phyloP scores from a whole-genome alignment of 2,113 vertebrate species.

The Paralichthys olivaceus region DNA sequence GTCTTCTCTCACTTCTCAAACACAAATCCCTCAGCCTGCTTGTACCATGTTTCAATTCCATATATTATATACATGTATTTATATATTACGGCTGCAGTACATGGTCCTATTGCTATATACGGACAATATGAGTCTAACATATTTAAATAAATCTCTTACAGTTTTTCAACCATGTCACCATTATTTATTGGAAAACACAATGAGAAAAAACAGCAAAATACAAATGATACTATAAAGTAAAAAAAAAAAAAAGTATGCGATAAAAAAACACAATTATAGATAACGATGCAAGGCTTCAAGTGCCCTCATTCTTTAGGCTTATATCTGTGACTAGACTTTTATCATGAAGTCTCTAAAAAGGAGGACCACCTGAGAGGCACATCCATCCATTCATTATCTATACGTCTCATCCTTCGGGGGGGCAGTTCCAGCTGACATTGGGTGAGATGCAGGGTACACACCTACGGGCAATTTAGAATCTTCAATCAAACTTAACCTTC shows the following conservation, averaged over 20 bases:
- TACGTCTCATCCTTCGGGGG: not conserved
- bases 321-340: not conserved
- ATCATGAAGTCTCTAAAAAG: not conserved
- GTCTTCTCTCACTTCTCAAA: not conserved
- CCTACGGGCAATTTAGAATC: too few relatives aligned
- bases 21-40: not conserved
- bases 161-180: not conserved
- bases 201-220: not conserved
- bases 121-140: not conserved
- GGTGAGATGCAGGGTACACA: too few relatives aligned
- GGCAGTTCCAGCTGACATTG: not conserved
- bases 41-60: not conserved
- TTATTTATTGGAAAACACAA: not conserved
- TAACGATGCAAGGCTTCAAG: not conserved
- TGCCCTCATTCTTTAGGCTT: not conserved
- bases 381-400: not conserved
- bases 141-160: not conserved
- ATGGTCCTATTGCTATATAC: not conserved
- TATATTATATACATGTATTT: not conserved
- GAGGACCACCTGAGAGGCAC: not conserved
- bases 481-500: not conserved
- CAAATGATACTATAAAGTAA: not conserved
- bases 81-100: not conserved
- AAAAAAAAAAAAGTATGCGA: not conserved
- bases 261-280: conserved; percentile 2